Base-by-base conservation (phyloP, 1,140 invertebrate genomes). In the Diabrotica virgifera region DNA sequence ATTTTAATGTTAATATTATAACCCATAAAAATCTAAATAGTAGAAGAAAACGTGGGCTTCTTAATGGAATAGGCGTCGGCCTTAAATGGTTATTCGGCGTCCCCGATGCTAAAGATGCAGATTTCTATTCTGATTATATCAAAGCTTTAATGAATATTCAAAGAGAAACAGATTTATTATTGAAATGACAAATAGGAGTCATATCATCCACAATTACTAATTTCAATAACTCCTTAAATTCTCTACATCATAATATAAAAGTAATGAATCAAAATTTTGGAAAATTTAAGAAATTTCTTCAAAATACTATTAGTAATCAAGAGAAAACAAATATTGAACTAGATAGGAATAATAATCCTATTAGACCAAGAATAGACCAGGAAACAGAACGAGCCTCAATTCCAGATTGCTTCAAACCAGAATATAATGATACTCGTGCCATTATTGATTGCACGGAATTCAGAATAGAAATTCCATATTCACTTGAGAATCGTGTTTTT, bases 21-120 rank as follows among this genome's bases (percentile, higher is more conserved):
- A 4, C 24, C 24, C 24, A 24, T 24, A 24, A 24, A 24, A 24
- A 24, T 24, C 4, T 24, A 2, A 24, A 24, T 36, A 53, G 6
- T 5, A 54, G 63, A 11, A 55, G 60, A 58, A 66, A 65, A 66
- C 62, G 69, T 53, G 70, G 73, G 62, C 6, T 76, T 13, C 36
- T 76, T 35, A 71, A 77, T 62, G 74, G 74, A 24, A 61, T 74
- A 36, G 72, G 73, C 12, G 64, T 70, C 12, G 56, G 70, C n/a
- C 62, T 76, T 9, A 78, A 77, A 66, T 79, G 71, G 72, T 58
- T 77, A 7, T 77, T 79, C 36, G 75, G 77, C n/a, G 69, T 69
- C 5, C 72, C 74, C 1, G 72, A 73, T 57, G 64, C 70, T 4
- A 67, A 67, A 24, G 72, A 76, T 63, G 74, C 71, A 56, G 35